phyloP scores from a whole-genome alignment of 2,113 vertebrate genomes.

The Falcunculus frontatus region DNA sequence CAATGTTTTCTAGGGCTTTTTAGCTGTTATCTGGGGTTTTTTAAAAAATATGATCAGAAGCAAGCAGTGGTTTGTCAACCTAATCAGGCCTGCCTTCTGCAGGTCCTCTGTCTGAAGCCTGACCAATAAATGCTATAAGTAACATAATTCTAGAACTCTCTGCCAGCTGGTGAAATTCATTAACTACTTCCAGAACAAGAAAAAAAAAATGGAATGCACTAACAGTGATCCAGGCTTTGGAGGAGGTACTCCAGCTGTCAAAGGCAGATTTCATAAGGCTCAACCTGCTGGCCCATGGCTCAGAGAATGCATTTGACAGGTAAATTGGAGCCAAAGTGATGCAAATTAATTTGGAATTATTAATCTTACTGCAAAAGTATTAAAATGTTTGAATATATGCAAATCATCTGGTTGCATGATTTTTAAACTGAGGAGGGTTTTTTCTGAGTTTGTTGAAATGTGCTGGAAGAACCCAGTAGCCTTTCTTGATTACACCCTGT shows the following conservation, averaged over 20 bases:
- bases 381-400: accelerated
- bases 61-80: not conserved
- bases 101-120: not conserved
- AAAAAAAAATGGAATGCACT: not conserved
- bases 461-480: not conserved
- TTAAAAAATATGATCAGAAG: not conserved
- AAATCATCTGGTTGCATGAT: not conserved
- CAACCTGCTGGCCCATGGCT: not conserved
- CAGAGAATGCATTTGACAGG: not conserved
- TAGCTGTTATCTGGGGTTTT: not conserved
- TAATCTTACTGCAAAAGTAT: not conserved
- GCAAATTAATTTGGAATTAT: not conserved
- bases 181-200: not conserved
- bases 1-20: not conserved
- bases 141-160: not conserved
- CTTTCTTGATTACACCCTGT: not conserved
- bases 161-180: not conserved
- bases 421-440: not conserved
- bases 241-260: not conserved
- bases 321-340: not conserved
- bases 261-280: not conserved
- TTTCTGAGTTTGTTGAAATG: not conserved
- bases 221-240: not conserved
- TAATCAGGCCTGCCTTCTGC: not conserved
- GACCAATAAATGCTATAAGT: not conserved